Percentiles rank a stretch among this genome's conserved stretches.
Conservation (phyloP, 2,797 vertebrate genomes). For the Mycteria americana region DNA sequence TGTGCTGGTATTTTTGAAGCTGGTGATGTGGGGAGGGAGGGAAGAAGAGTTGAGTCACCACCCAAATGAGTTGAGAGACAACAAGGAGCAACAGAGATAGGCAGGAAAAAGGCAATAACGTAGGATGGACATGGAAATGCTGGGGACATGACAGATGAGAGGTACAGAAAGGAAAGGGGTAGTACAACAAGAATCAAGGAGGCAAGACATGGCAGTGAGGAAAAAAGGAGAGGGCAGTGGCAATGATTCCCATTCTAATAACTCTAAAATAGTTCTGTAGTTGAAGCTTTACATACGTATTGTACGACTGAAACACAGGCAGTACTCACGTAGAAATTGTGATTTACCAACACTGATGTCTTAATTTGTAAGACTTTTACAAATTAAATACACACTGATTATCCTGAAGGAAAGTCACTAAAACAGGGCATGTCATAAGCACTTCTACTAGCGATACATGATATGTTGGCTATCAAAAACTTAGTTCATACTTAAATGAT, state of each 20-base stretch:
- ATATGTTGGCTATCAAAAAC: neutral
- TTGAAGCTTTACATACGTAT: neutral
- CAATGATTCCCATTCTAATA: neutral
- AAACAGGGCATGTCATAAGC: neutral
- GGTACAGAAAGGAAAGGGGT: neutral
- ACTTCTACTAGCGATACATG: neutral
- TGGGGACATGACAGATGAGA: neutral
- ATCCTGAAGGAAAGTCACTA: neutral
- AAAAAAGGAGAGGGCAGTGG: neutral
- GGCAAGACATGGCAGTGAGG: neutral
- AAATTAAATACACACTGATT: neutral
- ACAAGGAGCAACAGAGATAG: neutral
- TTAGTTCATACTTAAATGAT: neutral
- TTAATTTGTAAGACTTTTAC: neutral
- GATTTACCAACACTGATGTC: neutral
- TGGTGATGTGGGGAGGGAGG: neutral
- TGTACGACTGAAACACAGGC: neutral
- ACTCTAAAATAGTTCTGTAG: neutral
- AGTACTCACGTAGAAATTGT: neutral
- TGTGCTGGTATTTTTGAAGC: neutral
- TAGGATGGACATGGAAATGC: neutral
- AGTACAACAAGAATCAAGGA: neutral
- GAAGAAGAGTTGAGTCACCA: neutral
- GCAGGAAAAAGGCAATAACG: neutral
- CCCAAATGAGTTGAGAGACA: neutral